Base-by-base conservation (phyloP, 2,113 vertebrate species). In the Eleginops maclovinus region DNA sequence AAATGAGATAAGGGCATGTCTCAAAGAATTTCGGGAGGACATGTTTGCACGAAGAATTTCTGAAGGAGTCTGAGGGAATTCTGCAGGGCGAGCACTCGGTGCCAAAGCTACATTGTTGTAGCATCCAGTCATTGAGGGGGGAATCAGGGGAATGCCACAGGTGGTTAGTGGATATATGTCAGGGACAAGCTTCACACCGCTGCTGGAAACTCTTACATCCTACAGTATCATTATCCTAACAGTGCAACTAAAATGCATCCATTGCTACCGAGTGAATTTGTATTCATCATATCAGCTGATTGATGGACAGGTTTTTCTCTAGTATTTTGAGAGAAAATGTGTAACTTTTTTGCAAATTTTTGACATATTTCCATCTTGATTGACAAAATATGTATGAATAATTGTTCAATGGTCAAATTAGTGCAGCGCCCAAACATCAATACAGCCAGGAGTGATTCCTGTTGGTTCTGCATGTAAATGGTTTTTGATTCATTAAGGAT, bases 1-100 rank as follows among this genome's bases (percentile, higher is more conserved):
- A 78, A 89, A 88, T 65, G 86, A 93, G 87, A 90, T 92, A 87
- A 88, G 77, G 68, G 63, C 22, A 61, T 26, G 65, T 61, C 82
- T 86, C 87, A 90, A 90, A 92, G 67, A 86, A 85, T 85, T 80
- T 21, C 31, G 71, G 85, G 62, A 91, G 84, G 78, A 89, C 76
- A 63, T 90, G 71, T 82, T 76, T 86, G 74, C 53, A 4, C 69
- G 50, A 89, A 84, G 87, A 93, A 91, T 81, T 79, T 88, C 76
- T 59, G 60, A 92, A 83, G 82, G 83, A 89, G 84, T 87, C 44
- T 74, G 75, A 83, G 70, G 72, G 69, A 75, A 79, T 75, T 75
- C 70, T 68, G 66, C 63, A 77, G 68, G 53, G 65, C 1, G 47
- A 67, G 46, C 1, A 5, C 68, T 88, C 84, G 17, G 7, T 82